Evolutionary conservation across 2,113 vertebrate genomes (phyloP).

Genomic region (Origma solitaria): DNA sequence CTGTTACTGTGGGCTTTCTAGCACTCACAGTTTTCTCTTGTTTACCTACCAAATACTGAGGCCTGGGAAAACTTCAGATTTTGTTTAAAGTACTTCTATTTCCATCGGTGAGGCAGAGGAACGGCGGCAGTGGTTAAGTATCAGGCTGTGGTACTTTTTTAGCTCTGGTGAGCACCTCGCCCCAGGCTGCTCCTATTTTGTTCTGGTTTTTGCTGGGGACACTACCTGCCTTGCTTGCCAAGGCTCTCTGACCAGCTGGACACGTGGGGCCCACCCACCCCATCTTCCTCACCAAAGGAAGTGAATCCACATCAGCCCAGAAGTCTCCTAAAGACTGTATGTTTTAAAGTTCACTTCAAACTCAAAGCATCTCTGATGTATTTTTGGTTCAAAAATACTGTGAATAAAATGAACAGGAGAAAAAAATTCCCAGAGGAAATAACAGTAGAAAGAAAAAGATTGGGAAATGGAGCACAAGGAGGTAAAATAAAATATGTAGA

Average conservation of each 20-base stretch:
- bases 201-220: not conserved
- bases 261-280: accelerated
- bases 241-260: not conserved
- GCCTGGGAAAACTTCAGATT: not conserved
- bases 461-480: not conserved
- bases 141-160: not conserved
- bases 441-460: not conserved
- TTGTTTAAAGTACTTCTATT: not conserved
- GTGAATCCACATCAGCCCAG: not conserved
- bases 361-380: not conserved
- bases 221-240: not conserved
- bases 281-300: not conserved
- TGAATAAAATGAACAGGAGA: not conserved
- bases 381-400: not conserved
- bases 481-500: not conserved
- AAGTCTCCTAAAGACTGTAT: not conserved
- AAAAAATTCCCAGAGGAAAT: not conserved
- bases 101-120: not conserved
- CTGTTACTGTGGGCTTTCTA: not conserved
- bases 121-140: not conserved
- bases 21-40: not conserved
- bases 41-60: not conserved
- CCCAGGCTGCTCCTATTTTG: not conserved
- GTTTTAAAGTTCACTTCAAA: not conserved
- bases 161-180: not conserved